Conservation (phyloP, 1,140 invertebrate genomes). For the Helicorthomorpha holstii region DNA sequence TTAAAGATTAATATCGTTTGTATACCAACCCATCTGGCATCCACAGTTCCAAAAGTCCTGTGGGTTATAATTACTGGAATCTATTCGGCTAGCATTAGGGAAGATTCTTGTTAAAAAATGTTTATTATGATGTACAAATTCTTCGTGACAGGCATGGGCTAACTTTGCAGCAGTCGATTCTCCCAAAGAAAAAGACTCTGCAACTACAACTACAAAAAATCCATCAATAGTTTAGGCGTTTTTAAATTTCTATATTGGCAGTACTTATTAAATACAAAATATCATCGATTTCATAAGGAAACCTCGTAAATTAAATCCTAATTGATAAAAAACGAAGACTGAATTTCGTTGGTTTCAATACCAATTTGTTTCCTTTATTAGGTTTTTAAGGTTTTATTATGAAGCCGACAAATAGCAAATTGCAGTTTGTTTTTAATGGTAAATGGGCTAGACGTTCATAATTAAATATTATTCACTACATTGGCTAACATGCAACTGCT, state of each 20-base stretch:
- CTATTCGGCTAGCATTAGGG: constrained; percentile 34
- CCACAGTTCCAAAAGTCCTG: constrained; percentile 40
- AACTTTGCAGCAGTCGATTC: constrained; percentile 19
- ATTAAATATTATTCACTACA: too few relatives aligned
- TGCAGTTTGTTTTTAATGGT: too few relatives aligned
- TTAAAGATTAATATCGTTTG: not conserved
- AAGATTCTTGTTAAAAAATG: constrained; percentile 31
- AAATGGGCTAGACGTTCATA: too few relatives aligned
- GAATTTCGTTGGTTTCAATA: too few relatives aligned
- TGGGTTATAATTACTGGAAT: constrained; percentile 39
- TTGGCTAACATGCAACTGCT: too few relatives aligned
- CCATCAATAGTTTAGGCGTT: too few relatives aligned
- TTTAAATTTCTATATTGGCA: not conserved
- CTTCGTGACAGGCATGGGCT: constrained; percentile 29
- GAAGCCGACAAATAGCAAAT: too few relatives aligned
- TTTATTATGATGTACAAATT: constrained; percentile 36
- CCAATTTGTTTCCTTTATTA: too few relatives aligned
- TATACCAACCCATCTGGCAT: constrained; percentile 33
- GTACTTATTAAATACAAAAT: not conserved
- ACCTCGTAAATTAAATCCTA: too few relatives aligned
- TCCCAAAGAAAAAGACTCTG: not conserved
- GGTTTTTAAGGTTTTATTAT: too few relatives aligned
- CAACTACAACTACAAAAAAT: not conserved
- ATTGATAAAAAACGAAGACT: too few relatives aligned
- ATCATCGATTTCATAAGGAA: too few relatives aligned